Conservation (phyloP, 2,888 invertebrate species). For the Sinodicranocentrus sp. region DNA sequence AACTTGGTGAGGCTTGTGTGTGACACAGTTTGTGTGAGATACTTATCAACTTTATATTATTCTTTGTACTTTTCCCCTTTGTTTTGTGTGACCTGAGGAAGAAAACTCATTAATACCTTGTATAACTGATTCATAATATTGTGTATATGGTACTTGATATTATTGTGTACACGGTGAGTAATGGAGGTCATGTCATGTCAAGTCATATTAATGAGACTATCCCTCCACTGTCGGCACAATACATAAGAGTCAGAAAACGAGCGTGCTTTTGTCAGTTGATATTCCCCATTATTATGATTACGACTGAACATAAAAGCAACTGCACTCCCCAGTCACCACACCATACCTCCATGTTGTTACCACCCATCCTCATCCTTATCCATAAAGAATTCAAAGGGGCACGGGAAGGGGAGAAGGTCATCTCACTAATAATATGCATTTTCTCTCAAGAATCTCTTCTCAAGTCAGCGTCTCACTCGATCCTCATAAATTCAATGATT, state of each 20-base stretch:
- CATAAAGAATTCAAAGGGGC: background rate
- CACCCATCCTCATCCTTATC: background rate
- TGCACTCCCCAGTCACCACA: no score
- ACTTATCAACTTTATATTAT: background rate
- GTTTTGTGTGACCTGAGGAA: no score
- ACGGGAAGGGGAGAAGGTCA: slow-evolving; percentile 6
- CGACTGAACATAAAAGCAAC: no score
- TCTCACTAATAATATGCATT: slow-evolving; percentile 17
- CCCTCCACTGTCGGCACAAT: background rate
- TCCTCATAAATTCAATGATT: slow-evolving; percentile 21
- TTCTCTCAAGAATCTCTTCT: background rate
- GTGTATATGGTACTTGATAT: background rate
- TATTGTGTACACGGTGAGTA: background rate
- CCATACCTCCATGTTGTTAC: background rate
- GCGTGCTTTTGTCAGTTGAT: no score
- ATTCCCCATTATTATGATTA: no score
- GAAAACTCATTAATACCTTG: no score
- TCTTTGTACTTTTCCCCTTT: background rate
- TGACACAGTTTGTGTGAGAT: background rate
- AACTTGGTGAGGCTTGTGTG: background rate
- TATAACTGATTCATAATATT: background rate
- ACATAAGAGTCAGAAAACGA: background rate
- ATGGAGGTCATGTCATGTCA: slow-evolving; percentile 10
- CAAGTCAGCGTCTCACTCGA: background rate
- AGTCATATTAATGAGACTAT: slow-evolving; percentile 16